Evolutionary conservation across 1,140 invertebrate species (phyloP), one percentile per base, ranked within the genome.

Genomic region (Drosophila bocqueti): DNA sequence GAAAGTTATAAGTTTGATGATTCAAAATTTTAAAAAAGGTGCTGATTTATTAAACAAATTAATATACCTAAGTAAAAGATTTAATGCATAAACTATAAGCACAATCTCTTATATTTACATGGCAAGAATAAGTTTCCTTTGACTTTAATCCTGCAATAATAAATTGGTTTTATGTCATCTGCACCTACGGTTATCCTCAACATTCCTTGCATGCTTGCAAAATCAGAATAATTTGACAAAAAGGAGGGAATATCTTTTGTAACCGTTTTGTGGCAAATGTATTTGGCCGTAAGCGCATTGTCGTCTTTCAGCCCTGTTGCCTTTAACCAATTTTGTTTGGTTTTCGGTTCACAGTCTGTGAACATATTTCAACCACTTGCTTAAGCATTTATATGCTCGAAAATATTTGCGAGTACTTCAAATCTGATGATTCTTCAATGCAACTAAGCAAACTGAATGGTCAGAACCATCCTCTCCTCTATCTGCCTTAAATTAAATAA

Each of bases 211-310:
- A 36, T 54, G 18, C 18, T 2, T 21, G 11, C 18, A 21, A 21
- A 57, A 18, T 36, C 13, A 9, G 4, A 26, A 54, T 21, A n/a
- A 31, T 54, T 34, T 24, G 9, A 50, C 31, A 61, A 36, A 54
- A 36, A 15, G 13, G 0, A 15, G 11, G 8, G 15, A 15, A 38
- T 24, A 38, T 15, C 8, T 38, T 38, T 55, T 21, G 50, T 36
- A 54, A 15, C 29, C 50, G n/a, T 34, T 63, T 76, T 67, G n/a
- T 42, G 26, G 21, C 31, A 59, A 66, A 46, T 76, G 31, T 24
- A 40, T 29, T 45, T 46, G 43, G 46, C 71, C 71, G 16, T 36
- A 74, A 54, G 57, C 71, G 36, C 8, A 71, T 74, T 57, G 29
- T 54, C 52, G 21, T 38, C 43, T 40, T 65, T 49, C 24, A 15